Percentiles rank a stretch among this genome's conserved stretches.
Evolutionary conservation across 2,888 invertebrate genomes (phyloP).

Genomic region (Drosophila ochracea): DNA sequence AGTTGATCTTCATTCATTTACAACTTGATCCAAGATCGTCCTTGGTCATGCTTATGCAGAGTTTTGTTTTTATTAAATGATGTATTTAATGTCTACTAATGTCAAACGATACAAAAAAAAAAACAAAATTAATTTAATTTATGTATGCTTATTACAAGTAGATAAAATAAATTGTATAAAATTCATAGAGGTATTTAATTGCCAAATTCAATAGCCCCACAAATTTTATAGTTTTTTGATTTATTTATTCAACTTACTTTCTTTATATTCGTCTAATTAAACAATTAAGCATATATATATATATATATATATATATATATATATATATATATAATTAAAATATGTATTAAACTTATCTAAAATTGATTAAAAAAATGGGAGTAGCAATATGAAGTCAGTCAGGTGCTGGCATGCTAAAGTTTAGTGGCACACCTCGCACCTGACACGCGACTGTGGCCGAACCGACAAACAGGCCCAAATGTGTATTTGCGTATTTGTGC

Average conservation of each 20-base stretch:
- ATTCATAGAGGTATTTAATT: background rate
- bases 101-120: background rate
- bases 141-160: background rate
- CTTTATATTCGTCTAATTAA: no score
- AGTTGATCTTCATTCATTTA: no score
- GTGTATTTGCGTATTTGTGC: constrained; percentile 29
- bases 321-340: no score
- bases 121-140: background rate
- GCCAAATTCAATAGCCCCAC: no score
- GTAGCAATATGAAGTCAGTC: background rate
- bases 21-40: no score
- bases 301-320: no score
- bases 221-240: background rate
- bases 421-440: constrained; percentile 37
- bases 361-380: background rate
- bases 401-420: background rate
- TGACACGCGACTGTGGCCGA: constrained; percentile 26
- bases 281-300: no score
- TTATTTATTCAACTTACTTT: no score
- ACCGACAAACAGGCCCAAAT: constrained; percentile 39
- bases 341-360: background rate
- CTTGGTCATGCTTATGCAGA: no score
- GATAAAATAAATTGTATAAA: background rate
- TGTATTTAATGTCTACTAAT: no score
- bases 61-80: no score